phyloP scores from a whole-genome alignment of 2,888 invertebrate genomes.

The Rhagonycha lutea region DNA sequence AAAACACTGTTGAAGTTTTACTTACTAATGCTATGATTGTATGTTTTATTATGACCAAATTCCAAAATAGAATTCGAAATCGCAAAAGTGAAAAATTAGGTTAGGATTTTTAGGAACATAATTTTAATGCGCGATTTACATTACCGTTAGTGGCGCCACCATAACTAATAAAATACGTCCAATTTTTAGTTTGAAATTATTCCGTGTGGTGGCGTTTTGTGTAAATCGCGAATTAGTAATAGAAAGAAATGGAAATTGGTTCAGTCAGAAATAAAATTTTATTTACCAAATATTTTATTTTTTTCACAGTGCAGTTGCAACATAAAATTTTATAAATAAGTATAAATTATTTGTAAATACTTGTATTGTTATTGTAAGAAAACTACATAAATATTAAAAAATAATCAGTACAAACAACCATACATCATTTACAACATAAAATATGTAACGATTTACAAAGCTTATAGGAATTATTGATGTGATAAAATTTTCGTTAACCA shows the following conservation, averaged over 20 bases:
- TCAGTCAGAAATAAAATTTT: background rate
- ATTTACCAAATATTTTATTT: background rate
- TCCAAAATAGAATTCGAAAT: too few species aligned
- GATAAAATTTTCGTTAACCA: background rate
- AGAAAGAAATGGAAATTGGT: background rate
- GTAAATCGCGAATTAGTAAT: background rate
- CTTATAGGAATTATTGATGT: background rate
- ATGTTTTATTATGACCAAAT: too few species aligned
- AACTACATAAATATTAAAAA: background rate
- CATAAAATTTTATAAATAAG: slow-evolving; percentile 2
- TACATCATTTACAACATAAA: slow-evolving; percentile 1
- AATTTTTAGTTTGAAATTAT: too few species aligned
- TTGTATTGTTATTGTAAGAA: background rate
- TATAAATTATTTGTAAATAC: slow-evolving; percentile 1
- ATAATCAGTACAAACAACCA: slow-evolving; percentile 1
- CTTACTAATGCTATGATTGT: too few species aligned
- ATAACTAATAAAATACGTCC: too few species aligned
- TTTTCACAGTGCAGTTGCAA: background rate
- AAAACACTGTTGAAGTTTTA: too few species aligned
- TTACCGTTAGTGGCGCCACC: too few species aligned
- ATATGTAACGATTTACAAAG: background rate
- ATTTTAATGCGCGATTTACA: too few species aligned
- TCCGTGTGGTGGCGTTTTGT: too few species aligned
- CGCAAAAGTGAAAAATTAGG: too few species aligned
- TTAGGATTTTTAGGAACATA: too few species aligned